These are phyloP conservation scores for Ailurus styani DNA, from an alignment of 2,113 vertebrate species.

Conservation along the genomic window DNA sequence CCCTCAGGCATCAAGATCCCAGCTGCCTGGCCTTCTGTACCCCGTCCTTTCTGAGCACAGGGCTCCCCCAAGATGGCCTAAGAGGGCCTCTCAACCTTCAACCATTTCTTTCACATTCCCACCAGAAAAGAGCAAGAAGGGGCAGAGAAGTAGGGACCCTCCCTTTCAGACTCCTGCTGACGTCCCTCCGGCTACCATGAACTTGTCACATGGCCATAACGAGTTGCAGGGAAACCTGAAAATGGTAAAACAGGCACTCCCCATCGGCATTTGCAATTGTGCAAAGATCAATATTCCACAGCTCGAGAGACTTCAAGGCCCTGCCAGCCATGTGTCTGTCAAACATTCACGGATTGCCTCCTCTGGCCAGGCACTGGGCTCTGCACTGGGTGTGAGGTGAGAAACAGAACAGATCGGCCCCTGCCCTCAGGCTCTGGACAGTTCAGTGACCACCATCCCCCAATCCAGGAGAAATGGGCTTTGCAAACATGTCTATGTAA, in stretches of 20 bases:
- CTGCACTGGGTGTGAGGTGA: rapidly evolving
- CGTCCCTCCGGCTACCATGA: neutral
- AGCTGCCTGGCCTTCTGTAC: neutral
- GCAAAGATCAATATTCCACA: neutral
- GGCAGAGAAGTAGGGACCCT: neutral
- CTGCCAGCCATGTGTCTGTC: neutral
- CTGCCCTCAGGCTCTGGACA: rapidly evolving
- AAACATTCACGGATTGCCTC: neutral
- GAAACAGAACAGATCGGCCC: neutral
- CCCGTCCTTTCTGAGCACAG: too few relatives aligned
- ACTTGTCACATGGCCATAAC: neutral
- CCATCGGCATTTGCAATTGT: neutral
- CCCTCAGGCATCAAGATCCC: neutral
- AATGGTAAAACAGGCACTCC: neutral
- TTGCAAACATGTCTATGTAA: neutral
- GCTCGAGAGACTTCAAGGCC: neutral
- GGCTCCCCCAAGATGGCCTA: too few relatives aligned
- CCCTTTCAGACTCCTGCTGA: neutral
- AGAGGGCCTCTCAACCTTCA: neutral
- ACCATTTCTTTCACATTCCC: neutral
- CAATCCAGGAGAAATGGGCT: neutral
- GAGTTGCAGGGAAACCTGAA: neutral
- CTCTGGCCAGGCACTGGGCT: neutral
- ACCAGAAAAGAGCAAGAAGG: neutral
- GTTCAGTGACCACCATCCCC: neutral